Evolutionary conservation across 2,888 invertebrate species (phyloP).

Genomic region (Osedax fenrisi): DNA sequence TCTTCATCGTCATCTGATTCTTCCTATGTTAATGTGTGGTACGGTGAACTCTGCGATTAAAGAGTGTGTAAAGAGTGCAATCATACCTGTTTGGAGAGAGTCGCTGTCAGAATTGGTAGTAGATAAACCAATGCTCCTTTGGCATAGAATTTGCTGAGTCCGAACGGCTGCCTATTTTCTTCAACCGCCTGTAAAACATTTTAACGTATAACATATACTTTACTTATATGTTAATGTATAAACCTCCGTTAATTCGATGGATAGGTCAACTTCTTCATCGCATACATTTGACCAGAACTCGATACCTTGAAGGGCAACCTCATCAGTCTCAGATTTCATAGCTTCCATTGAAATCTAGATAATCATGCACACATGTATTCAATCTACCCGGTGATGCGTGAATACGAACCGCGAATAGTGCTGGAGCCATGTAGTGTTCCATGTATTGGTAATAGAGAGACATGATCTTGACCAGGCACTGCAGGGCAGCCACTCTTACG

Average conservation of each 20-base stretch:
- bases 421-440: slow-evolving; percentile 97
- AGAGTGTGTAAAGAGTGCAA: too few relatives aligned
- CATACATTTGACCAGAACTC: slow-evolving; percentile 99
- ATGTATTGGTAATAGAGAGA: slow-evolving; percentile 95
- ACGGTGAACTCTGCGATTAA: too few relatives aligned
- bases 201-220: neutral
- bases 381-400: neutral
- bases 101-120: slow-evolving; percentile 81
- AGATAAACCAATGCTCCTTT: slow-evolving; percentile 88
- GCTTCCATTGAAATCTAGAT: slow-evolving; percentile 81
- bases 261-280: slow-evolving; percentile 85
- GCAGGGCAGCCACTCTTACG: slow-evolving; percentile 87
- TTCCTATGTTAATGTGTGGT: too few relatives aligned
- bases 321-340: slow-evolving; percentile 91
- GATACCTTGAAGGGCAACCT: slow-evolving; percentile 90
- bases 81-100: slow-evolving; percentile 72
- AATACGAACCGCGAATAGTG: slow-evolving; percentile 70
- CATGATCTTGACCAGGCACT: slow-evolving; percentile 94
- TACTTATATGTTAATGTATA: too few relatives aligned
- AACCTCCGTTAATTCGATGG: slow-evolving; percentile 73
- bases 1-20: slow-evolving; percentile 95
- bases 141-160: slow-evolving; percentile 90
- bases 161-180: slow-evolving; percentile 78
- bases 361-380: too few relatives aligned
- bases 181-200: slow-evolving; percentile 61